Base-by-base conservation (phyloP, 2,113 vertebrate genomes). In the Abramis brama region DNA sequence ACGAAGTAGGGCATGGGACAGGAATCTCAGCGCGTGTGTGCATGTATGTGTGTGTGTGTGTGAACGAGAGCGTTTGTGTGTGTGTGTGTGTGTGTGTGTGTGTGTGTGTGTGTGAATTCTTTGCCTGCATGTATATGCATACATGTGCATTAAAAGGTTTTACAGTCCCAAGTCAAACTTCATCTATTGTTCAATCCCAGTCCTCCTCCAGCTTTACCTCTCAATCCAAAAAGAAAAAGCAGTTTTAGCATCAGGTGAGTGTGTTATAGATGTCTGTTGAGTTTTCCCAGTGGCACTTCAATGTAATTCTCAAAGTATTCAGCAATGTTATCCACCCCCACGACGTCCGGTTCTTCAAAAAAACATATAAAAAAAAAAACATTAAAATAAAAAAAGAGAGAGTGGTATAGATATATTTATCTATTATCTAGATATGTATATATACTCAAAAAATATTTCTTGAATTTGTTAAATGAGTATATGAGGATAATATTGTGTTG, bases 11-110 rank as follows among this genome's bases (percentile, higher is more conserved):
- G 84, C 39, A 70, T 64, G 84, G 85, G 57, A 88, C 21, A 83
- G 89, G 93, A 91, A 91, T 92, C 91, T 93, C 90, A 88, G 93
- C 90, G 93, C 93, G 92, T 94, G 94, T 45, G 82, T 25, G 43
- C 60, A 0, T 57, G 86, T 66, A 81, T 9, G 79, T 23, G 73
- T 25, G 2, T 57, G 43, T 5, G 55, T 27, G 23, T 4, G 27
- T 47, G 78, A 59, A 5, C 8, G 52, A 59, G 47, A 1, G 45
- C 1, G 64, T 7, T 2, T 33, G 64, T 68, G 15, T 13, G 73
- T 33, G 27, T 23, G 76, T 13, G 76, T 39, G 77, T 25, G 2
- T 57, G 43, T 5, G 55, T 27, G 23, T 4, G 27, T 47, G 78
- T 33, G 64, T 68, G 15, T 13, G 73, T 33, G 27, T 23, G 76